Base-by-base conservation (phyloP, 2,888 invertebrate species). In the Orchesellides sinensis region DNA sequence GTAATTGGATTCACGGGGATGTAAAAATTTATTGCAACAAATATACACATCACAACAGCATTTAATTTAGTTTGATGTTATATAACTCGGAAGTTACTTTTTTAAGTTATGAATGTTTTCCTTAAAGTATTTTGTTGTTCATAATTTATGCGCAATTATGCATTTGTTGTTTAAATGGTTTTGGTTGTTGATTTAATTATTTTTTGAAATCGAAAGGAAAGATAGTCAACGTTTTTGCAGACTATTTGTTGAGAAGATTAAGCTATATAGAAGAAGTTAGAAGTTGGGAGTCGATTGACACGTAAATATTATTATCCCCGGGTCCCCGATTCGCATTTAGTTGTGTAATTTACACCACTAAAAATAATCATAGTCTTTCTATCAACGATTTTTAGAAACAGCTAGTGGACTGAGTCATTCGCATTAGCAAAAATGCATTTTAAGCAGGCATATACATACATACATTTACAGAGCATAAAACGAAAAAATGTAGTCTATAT, bases 1-100 rank as follows among this genome's bases (percentile, higher is more conserved):
- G 98, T 98, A 21, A 98, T 97, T 90, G 98, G 97, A 86, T 98
- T 98, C 91, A 83, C 94, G 94, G 88, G 83, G 45, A 78, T 82
- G 81, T 85, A 82, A 69, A 49, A 3, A 27, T 29, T 14, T 14
- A 68, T 66, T 19, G 3, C 35, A n/a, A 6, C 8, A 35, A n/a
- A 25, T 45, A 12, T 14, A 10, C 59, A 29, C 66, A 66, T 14
- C 40, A 35, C 23, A 14, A 17, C 8, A 59, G 29, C 32, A 59
- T 59, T 32, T 19, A 29, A 29, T 17, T 27, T 56, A 17, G 14
- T 23, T 56, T 25, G 17, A 52, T 27, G 17, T 17, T 52, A 19
- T 21, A 27, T 27, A 59, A 19, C 65, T 65, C 45, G 23, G 23
- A 23, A 8, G 35, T 66, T 63, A 56, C 54, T 74, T 35, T 35